phyloP scores from a whole-genome alignment of 2,888 invertebrate genomes.

The Brachyptera risi region DNA sequence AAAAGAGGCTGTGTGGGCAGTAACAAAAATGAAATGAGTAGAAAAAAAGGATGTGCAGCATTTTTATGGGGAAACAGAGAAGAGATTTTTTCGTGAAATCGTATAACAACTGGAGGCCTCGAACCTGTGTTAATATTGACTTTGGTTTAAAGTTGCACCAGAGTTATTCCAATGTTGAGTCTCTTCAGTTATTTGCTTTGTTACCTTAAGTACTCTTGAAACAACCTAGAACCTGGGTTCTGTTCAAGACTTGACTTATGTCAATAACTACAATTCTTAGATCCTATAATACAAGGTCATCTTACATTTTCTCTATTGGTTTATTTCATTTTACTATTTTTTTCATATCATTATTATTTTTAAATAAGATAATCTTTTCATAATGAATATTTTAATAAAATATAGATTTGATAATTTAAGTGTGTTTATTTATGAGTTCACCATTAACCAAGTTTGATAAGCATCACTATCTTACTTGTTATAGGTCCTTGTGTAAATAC shows the following conservation, averaged over 20 bases:
- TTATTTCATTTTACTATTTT: background rate
- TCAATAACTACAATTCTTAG: conserved; percentile 4
- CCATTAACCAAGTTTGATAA: conserved; percentile 12
- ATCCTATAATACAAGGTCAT: too few species aligned
- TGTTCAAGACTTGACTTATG: conserved; percentile 14
- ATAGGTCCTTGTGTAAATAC: conserved; percentile 14
- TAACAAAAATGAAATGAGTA: conserved; percentile 9
- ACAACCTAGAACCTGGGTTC: conserved; percentile 17
- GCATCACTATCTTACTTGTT: background rate
- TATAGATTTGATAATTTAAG: conserved; percentile 11
- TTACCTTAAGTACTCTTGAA: conserved; percentile 24
- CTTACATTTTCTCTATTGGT: background rate
- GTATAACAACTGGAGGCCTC: conserved; percentile 9
- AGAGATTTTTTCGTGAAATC: conserved; percentile 3
- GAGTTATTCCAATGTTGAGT: conserved; percentile 19
- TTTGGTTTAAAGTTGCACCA: conserved; percentile 24
- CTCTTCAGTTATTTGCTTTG: conserved; percentile 24
- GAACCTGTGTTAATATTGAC: conserved; percentile 28
- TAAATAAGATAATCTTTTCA: conserved; percentile 7
- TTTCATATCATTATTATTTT: too few species aligned
- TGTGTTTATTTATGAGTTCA: background rate
- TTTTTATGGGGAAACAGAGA: background rate
- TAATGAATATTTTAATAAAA: background rate
- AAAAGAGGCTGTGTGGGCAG: conserved; percentile 6
- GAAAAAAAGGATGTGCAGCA: conserved; percentile 3